Conservation (phyloP, 2,113 vertebrate species). For the Elephas maximus region DNA sequence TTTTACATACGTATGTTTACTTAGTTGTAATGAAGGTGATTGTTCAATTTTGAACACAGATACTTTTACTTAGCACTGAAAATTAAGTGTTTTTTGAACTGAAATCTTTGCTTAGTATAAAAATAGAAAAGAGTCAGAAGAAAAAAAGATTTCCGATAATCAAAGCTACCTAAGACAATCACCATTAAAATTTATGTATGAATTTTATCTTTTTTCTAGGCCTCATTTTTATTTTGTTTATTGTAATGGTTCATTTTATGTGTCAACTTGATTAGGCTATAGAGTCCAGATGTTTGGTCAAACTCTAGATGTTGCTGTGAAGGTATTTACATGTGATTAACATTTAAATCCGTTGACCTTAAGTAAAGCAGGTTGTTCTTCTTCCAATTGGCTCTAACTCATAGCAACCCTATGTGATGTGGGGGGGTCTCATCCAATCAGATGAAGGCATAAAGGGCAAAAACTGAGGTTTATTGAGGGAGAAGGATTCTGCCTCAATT, state of each 20-base stretch:
- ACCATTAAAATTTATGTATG: constrained; percentile 10
- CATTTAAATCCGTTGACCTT: not conserved
- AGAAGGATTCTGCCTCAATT: not conserved
- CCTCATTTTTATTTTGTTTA: constrained; percentile 22
- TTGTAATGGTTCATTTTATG: not conserved
- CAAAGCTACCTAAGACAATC: not conserved
- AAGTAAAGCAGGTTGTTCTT: not conserved
- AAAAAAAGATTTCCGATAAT: not conserved
- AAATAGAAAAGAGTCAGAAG: not conserved
- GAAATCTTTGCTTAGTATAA: constrained; percentile 6
- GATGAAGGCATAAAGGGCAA: not conserved
- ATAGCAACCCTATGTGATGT: not conserved
- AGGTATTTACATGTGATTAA: not conserved
- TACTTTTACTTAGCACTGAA: not conserved
- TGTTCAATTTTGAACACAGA: constrained; percentile 8
- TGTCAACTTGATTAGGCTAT: not conserved
- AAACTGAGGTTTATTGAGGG: not conserved
- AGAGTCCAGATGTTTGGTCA: not conserved
- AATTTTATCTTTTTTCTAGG: not conserved
- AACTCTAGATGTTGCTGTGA: not conserved
- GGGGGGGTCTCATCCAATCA: not conserved
- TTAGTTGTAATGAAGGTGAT: not conserved
- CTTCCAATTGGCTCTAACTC: no score
- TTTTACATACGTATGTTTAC: not conserved
- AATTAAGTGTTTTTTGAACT: constrained; percentile 18